Percentiles rank a stretch among this genome's conserved stretches.
These are phyloP conservation scores for Tachuris rubrigastra DNA, from an alignment of 2,113 vertebrate species.

Conservation along the genomic window DNA sequence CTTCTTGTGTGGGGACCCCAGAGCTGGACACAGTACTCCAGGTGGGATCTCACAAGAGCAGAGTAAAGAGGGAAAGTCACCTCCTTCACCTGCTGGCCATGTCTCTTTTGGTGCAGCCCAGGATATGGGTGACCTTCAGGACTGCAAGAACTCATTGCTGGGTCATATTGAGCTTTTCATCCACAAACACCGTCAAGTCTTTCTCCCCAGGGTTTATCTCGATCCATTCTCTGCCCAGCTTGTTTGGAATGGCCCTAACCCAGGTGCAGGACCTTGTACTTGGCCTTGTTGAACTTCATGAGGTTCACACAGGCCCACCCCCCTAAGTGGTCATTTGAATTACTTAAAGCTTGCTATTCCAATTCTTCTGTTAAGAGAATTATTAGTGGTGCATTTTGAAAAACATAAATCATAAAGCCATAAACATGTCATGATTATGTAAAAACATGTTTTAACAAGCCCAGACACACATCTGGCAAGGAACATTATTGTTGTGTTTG, in stretches of 20 bases:
- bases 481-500: not conserved
- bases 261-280: not conserved
- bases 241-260: not conserved
- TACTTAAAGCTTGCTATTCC: not conserved
- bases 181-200: not conserved
- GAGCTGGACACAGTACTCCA: not conserved
- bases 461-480: not conserved
- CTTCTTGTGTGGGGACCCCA: not conserved
- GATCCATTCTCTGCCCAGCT: not conserved
- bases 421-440: not conserved
- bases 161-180: not conserved
- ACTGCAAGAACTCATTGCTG: rapidly evolving
- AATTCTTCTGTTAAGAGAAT: not conserved
- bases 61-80: not conserved
- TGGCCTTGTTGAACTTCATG: not conserved
- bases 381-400: not conserved
- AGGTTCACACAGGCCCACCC: not conserved
- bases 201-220: not conserved
- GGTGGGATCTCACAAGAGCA: not conserved
- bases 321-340: not conserved
- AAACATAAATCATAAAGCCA: not conserved
- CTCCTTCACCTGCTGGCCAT: not conserved
- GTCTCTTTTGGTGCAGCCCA: not conserved
- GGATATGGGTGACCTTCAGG: not conserved
- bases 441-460: not conserved